phyloP scores from a whole-genome alignment of 2,113 vertebrate genomes.

The Gracilinanus agilis region DNA sequence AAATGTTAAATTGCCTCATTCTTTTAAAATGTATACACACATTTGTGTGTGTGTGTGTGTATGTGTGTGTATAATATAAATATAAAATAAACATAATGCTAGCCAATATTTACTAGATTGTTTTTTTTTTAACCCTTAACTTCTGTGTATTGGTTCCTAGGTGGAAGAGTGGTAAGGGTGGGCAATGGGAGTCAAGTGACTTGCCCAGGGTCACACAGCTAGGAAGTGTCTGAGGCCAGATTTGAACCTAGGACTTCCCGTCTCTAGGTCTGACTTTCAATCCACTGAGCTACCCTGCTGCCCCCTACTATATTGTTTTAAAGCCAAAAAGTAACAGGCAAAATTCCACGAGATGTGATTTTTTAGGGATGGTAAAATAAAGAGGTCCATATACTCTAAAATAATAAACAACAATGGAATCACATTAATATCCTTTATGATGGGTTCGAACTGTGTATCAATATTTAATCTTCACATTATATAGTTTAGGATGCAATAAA shows the following conservation, averaged over 20 bases:
- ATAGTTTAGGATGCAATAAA: fast-evolving
- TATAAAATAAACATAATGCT: background rate
- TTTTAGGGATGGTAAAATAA: background rate
- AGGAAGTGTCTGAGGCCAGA: no score
- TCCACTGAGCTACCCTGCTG: no score
- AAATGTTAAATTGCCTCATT: background rate
- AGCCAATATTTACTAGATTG: background rate
- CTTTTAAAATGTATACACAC: background rate
- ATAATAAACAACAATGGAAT: fast-evolving
- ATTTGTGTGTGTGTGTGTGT: background rate
- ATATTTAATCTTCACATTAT: background rate
- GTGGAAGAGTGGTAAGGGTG: no score
- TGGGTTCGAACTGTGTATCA: fast-evolving
- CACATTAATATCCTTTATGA: fast-evolving
- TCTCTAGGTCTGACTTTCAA: no score
- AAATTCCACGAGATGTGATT: background rate
- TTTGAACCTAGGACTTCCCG: no score
- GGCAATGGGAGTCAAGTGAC: no score
- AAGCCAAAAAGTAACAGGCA: background rate
- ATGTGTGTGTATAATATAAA: background rate
- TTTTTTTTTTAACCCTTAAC: no score
- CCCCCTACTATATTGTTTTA: background rate
- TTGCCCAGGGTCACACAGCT: no score
- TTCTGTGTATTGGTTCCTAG: no score
- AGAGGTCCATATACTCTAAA: background rate